Conservation (phyloP, 2,113 vertebrate species). For the Trogon melanurus region DNA sequence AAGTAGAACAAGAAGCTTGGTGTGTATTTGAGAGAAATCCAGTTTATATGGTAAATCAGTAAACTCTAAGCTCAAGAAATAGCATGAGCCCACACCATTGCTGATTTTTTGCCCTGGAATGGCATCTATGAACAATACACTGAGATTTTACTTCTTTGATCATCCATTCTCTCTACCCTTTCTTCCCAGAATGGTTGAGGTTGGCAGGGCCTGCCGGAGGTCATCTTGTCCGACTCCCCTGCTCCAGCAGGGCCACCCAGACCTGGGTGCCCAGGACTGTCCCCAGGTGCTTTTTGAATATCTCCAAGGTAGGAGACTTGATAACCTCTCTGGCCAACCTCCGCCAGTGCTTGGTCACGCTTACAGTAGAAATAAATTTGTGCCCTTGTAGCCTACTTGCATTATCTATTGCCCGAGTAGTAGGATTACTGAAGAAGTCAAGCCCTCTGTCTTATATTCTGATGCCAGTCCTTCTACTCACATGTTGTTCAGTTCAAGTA, state of each 20-base stretch:
- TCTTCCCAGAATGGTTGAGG: not conserved
- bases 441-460: not conserved
- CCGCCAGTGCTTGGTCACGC: not conserved
- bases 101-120: not conserved
- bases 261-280: not conserved
- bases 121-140: not conserved
- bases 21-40: not conserved
- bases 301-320: rapidly evolving
- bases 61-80: not conserved
- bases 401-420: not conserved
- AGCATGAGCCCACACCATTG: not conserved
- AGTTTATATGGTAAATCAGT: not conserved
- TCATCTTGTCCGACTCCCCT: not conserved
- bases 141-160: not conserved
- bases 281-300: not conserved
- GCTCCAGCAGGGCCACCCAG: not conserved
- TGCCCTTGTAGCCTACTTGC: not conserved
- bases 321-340: rapidly evolving
- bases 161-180: not conserved
- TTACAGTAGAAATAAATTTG: too few relatives aligned
- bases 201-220: not conserved
- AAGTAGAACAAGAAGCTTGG: not conserved
- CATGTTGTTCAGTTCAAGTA: not conserved
- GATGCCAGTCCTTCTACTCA: not conserved
- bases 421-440: not conserved